Evolutionary conservation across 2,888 invertebrate genomes (phyloP).

Genomic region (Caenorhabditis auriculariae): DNA sequence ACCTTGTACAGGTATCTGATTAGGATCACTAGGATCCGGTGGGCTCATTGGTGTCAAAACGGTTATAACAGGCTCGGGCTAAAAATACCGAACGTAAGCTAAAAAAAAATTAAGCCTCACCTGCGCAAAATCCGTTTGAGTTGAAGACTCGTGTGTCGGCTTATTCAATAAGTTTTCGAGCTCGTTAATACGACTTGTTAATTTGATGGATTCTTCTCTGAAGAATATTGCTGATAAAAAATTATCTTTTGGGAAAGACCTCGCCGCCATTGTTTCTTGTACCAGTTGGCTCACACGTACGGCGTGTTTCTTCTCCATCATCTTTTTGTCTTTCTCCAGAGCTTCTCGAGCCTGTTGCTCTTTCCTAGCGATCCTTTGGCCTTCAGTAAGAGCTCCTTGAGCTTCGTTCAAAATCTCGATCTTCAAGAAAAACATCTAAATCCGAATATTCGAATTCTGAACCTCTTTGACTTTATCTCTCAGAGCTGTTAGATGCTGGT

Average conservation of each 20-base stretch:
- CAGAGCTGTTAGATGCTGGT: conserved; percentile 55
- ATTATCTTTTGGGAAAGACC: conserved; percentile 17
- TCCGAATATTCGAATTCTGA: too few species aligned
- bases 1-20: conserved; percentile 6
- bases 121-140: conserved; percentile 16
- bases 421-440: conserved; percentile 11
- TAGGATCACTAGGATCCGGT: conserved; percentile 33
- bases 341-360: conserved; percentile 23
- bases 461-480: conserved; percentile 60
- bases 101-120: conserved; percentile 11
- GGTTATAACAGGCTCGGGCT: too few species aligned
- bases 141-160: conserved; percentile 12
- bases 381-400: conserved; percentile 28
- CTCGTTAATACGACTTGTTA: conserved; percentile 31
- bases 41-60: conserved; percentile 8
- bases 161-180: conserved; percentile 28
- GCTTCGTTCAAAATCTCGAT: conserved; percentile 43
- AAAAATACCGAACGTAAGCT: too few species aligned
- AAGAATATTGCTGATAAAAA: conserved; percentile 3
- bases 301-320: conserved; percentile 53
- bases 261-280: conserved; percentile 56
- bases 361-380: conserved; percentile 34
- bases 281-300: conserved; percentile 56
- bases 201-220: conserved; percentile 46
- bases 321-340: conserved; percentile 48